Percentiles rank a stretch among this genome's conserved stretches.
These are phyloP conservation scores for Zootermopsis nevadensis DNA, from an alignment of 2,888 invertebrate species.

Conservation along the genomic window DNA sequence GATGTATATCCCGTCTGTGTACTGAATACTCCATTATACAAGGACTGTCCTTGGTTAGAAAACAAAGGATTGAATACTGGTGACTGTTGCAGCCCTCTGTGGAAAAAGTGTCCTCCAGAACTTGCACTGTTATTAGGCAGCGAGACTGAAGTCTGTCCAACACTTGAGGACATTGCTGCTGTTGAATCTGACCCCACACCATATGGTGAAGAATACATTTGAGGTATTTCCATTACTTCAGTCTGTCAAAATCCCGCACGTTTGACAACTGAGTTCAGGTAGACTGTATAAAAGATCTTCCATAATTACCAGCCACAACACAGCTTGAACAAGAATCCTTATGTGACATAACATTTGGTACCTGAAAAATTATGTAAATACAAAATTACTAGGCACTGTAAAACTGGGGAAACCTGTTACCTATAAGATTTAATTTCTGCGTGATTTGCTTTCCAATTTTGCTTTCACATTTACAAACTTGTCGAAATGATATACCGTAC, in stretches of 20 bases:
- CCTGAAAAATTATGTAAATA: slow-evolving; percentile 27
- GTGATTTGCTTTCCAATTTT: no score
- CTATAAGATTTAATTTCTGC: no score
- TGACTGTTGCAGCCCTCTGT: slow-evolving; percentile 49
- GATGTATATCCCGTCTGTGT: slow-evolving; percentile 46
- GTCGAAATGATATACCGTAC: neutral
- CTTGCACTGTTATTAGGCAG: slow-evolving; percentile 23
- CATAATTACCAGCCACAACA: neutral
- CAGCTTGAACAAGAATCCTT: slow-evolving; percentile 22
- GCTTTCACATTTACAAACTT: neutral
- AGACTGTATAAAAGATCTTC: neutral
- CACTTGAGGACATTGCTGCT: slow-evolving; percentile 31
- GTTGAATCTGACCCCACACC: slow-evolving; percentile 26
- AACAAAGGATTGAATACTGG: slow-evolving; percentile 49
- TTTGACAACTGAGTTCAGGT: neutral
- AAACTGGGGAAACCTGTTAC: no score
- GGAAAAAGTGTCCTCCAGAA: slow-evolving; percentile 46
- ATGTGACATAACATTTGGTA: slow-evolving; percentile 20
- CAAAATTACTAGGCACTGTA: no score
- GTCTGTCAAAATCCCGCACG: neutral
- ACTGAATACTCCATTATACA: slow-evolving; percentile 51
- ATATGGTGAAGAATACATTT: slow-evolving; percentile 22
- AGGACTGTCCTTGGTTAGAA: slow-evolving; percentile 45
- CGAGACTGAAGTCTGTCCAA: slow-evolving; percentile 15
- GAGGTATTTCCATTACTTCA: slow-evolving; percentile 15